A percentile compares a stretch with the other conserved stretches of the same genome.
phyloP scores from a whole-genome alignment of 1,140 invertebrate species.

The Cydia pomonella region DNA sequence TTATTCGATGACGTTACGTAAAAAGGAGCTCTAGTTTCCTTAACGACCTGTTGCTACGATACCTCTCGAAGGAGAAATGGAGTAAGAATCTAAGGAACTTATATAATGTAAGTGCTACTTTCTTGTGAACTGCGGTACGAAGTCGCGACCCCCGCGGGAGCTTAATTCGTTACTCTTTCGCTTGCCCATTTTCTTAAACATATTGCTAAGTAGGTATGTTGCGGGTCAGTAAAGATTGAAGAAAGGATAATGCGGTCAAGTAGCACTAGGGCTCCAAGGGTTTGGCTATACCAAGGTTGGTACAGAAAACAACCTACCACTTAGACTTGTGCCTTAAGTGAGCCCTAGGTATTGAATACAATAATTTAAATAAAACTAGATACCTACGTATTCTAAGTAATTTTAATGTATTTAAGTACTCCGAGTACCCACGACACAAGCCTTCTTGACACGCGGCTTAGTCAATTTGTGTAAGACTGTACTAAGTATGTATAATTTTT shows the following conservation, averaged over 20 bases:
- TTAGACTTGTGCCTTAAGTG: not conserved
- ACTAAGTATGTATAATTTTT: no score
- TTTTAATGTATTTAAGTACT: no score
- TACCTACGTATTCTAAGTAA: no score
- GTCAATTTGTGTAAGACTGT: no score
- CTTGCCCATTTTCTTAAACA: constrained; percentile 45
- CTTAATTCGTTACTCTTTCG: constrained; percentile 58
- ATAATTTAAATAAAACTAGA: not conserved
- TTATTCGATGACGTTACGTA: constrained; percentile 4
- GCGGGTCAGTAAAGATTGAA: not conserved
- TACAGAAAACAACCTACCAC: not conserved
- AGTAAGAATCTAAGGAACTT: not conserved
- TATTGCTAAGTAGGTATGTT: constrained; percentile 20
- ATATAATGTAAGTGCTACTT: not conserved
- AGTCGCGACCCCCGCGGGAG: constrained; percentile 41
- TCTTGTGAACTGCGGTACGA: constrained; percentile 9
- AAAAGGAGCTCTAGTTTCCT: constrained; percentile 47
- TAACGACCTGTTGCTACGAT: constrained; percentile 65
- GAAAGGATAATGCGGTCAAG: constrained; percentile 4
- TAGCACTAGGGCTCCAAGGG: not conserved
- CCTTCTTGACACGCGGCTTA: no score
- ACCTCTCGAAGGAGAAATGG: constrained; percentile 33
- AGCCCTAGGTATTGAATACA: not conserved
- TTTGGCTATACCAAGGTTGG: not conserved
- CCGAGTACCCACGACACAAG: no score